Evolutionary conservation across 2,888 invertebrate genomes (phyloP).

Genomic region (Temnothorax unifasciatus): DNA sequence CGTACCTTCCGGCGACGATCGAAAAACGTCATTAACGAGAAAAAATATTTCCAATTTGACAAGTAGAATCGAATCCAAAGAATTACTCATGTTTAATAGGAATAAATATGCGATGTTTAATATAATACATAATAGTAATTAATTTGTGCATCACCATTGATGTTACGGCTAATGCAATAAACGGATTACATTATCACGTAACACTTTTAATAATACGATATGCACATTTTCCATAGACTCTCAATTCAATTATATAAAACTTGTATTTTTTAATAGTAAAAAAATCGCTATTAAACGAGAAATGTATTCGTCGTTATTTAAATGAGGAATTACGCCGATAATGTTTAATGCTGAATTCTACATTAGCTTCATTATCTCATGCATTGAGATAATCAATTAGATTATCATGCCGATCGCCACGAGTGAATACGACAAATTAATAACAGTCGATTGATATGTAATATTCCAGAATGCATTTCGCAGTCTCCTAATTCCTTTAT

Average conservation of each 20-base stretch:
- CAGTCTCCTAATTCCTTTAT: constrained; percentile 22
- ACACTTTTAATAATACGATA: neutral
- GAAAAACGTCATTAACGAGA: constrained; percentile 45
- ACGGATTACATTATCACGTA: constrained; percentile 5
- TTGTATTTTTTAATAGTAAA: neutral
- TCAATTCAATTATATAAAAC: neutral
- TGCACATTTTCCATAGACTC: neutral
- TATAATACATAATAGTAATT: constrained; percentile 19
- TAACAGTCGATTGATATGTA: constrained; percentile 26
- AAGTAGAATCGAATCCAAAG: constrained; percentile 22
- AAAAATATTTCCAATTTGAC: constrained; percentile 18
- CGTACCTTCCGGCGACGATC: constrained; percentile 14
- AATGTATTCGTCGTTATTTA: neutral
- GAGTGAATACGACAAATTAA: constrained; percentile 51
- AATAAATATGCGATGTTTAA: constrained; percentile 11
- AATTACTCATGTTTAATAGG: constrained; percentile 20
- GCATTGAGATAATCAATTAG: constrained; percentile 21
- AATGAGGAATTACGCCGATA: neutral
- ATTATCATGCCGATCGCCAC: constrained; percentile 43
- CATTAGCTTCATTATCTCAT: constrained; percentile 28
- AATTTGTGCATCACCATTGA: constrained; percentile 9
- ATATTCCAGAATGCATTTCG: constrained; percentile 30
- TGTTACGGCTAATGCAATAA: neutral
- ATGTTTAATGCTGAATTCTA: constrained; percentile 15
- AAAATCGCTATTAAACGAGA: neutral